Percentiles rank a stretch among this genome's conserved stretches.
These are phyloP conservation scores for Escarpia spicata DNA, from an alignment of 2,888 invertebrate genomes.

Conservation along the genomic window DNA sequence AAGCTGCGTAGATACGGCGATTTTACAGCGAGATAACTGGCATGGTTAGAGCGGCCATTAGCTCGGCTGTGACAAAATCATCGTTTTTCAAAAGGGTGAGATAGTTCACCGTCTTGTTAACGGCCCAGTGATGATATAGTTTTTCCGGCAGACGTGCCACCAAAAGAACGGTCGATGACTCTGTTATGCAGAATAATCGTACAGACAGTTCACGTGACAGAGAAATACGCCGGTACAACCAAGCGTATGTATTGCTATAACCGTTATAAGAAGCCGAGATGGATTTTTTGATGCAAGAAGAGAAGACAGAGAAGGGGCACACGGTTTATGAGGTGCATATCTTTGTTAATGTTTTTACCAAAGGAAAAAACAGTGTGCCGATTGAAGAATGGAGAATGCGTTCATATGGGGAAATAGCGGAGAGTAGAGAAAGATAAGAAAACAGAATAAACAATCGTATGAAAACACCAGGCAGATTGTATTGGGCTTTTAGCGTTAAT, in stretches of 20 bases:
- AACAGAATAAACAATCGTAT: neutral
- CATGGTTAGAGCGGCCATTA: neutral
- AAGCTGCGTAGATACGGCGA: neutral
- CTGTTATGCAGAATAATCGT: neutral
- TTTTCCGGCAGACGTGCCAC: neutral
- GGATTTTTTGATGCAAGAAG: neutral
- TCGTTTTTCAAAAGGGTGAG: neutral
- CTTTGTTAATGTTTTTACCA: neutral
- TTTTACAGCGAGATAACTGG: neutral
- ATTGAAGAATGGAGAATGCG: neutral
- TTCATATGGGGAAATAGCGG: neutral
- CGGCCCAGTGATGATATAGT: neutral
- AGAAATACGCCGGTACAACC: neutral
- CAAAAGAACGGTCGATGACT: neutral
- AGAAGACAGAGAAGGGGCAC: neutral
- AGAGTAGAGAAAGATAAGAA: neutral
- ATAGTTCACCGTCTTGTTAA: neutral
- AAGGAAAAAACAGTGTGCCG: neutral
- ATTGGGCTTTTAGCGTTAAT: neutral
- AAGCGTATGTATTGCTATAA: neutral
- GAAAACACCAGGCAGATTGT: neutral
- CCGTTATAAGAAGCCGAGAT: neutral
- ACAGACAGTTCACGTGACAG: neutral
- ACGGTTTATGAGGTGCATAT: neutral
- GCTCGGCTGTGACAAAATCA: slow-evolving; percentile 3